These are phyloP conservation scores for Megalopta genalis DNA, from an alignment of 1,140 invertebrate genomes.

Conservation along the genomic window DNA sequence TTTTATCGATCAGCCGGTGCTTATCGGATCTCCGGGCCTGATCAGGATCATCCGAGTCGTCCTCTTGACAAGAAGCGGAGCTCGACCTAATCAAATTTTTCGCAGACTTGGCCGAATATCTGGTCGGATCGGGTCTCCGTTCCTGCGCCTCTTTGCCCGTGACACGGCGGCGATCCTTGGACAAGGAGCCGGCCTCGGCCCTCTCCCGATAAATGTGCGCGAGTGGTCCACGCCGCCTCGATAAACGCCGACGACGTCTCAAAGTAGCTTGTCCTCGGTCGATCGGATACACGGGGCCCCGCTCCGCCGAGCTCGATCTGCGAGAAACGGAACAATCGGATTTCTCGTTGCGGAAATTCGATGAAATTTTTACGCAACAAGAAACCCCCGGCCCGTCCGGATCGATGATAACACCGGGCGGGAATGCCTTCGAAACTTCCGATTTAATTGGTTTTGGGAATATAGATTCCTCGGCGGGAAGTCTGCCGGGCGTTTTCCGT, in stretches of 20 bases:
- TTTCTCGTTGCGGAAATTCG: too few species aligned
- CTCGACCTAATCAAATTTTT: conserved; percentile 28
- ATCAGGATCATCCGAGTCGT: conserved; percentile 43
- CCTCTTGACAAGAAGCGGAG: conserved; percentile 3
- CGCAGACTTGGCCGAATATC: conserved; percentile 3
- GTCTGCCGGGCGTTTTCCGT: background rate
- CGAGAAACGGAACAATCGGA: background rate
- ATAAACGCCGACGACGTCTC: conserved; percentile 53
- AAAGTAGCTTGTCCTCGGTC: conserved; percentile 52
- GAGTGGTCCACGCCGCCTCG: conserved; percentile 57
- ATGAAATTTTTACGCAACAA: background rate
- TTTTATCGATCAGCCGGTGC: conserved; percentile 11
- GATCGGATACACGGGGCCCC: conserved; percentile 46
- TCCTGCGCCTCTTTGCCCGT: conserved; percentile 3
- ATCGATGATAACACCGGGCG: background rate
- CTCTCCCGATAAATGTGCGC: conserved; percentile 67
- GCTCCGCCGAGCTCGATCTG: conserved; percentile 50
- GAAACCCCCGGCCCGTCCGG: background rate
- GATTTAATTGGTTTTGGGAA: background rate
- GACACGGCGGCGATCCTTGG: conserved; percentile 24
- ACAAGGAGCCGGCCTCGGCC: conserved; percentile 17
- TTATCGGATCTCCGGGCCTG: conserved; percentile 10
- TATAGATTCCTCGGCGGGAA: background rate
- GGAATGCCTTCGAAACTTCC: background rate
- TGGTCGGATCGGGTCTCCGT: conserved; percentile 15